Conservation (phyloP, 2,797 vertebrate species). For the Peromyscus aztecus region DNA sequence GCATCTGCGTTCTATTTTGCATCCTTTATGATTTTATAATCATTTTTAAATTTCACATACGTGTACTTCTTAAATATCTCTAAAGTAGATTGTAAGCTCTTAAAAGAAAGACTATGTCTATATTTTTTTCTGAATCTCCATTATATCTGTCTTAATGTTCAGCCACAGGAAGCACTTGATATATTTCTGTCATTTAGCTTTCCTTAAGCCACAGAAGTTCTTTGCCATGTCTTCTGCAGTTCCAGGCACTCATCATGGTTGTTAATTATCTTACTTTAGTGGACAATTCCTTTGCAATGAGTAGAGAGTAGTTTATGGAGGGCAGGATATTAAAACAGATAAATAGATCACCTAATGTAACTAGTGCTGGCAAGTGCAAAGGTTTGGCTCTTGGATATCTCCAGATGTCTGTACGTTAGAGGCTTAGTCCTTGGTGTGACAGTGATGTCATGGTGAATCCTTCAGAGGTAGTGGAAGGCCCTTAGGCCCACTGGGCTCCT, state of each 20-base stretch:
- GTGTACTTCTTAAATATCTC: not conserved
- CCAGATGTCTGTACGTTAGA: not conserved
- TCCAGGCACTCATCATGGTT: not conserved
- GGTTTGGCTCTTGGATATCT: not conserved
- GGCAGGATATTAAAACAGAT: not conserved
- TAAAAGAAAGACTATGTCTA: not conserved
- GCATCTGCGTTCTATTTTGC: not conserved
- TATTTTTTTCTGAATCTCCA: not conserved
- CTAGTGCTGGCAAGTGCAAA: not conserved
- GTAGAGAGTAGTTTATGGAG: slow-evolving; percentile 17
- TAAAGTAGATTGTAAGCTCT: not conserved
- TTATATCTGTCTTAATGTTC: not conserved
- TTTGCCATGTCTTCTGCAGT: not conserved
- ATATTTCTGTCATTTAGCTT: not conserved
- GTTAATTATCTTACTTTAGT: slow-evolving; percentile 21
- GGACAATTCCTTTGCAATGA: not conserved
- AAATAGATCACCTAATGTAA: not conserved
- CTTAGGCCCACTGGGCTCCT: not conserved
- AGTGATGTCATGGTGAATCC: not conserved
- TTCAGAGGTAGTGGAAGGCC: not conserved
- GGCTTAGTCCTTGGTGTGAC: not conserved
- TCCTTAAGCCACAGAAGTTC: not conserved
- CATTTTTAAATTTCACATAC: slow-evolving; percentile 29
- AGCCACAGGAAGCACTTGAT: not conserved
- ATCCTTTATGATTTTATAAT: slow-evolving; percentile 43